These are phyloP conservation scores for Nymphalis io DNA, from an alignment of 1,140 invertebrate genomes.

Conservation along the genomic window DNA sequence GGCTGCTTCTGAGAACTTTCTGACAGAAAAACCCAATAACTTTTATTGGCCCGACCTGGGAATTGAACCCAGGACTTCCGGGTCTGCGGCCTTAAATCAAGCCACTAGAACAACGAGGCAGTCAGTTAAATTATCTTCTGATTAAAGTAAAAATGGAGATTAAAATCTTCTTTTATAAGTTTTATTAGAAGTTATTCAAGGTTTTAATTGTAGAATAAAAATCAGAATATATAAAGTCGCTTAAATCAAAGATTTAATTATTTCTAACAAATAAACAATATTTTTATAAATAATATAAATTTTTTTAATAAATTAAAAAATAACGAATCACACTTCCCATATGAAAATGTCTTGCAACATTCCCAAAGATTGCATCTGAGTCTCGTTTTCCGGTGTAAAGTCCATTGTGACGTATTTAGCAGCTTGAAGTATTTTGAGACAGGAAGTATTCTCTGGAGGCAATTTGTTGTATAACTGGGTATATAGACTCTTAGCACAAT, in stretches of 20 bases:
- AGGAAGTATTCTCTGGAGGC: slow-evolving; percentile 71
- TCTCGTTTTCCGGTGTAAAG: slow-evolving; percentile 55
- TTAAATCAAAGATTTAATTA: too few species aligned
- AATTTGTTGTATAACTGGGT: slow-evolving; percentile 67
- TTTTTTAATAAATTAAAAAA: neutral
- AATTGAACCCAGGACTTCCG: too few species aligned
- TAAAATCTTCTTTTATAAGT: neutral
- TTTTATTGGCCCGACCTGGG: too few species aligned
- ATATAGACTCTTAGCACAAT: slow-evolving; percentile 65
- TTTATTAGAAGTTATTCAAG: neutral
- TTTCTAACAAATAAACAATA: too few species aligned
- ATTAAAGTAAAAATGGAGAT: neutral
- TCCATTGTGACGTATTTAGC: slow-evolving; percentile 77
- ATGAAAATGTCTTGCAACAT: slow-evolving; percentile 78
- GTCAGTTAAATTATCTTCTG: neutral
- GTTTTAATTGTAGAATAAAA: too few species aligned
- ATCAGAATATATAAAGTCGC: neutral
- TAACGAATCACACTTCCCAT: slow-evolving; percentile 61
- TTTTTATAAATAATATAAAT: slow-evolving; percentile 3
- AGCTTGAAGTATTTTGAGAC: slow-evolving; percentile 69
- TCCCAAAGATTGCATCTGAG: slow-evolving; percentile 62
- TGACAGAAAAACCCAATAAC: too few species aligned
- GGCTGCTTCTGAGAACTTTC: too few species aligned
- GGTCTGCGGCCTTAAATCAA: too few species aligned
- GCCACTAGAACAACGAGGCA: too few species aligned